These are phyloP conservation scores for Rhorus exstirpatorius DNA, from an alignment of 2,888 invertebrate species.

Conservation along the genomic window DNA sequence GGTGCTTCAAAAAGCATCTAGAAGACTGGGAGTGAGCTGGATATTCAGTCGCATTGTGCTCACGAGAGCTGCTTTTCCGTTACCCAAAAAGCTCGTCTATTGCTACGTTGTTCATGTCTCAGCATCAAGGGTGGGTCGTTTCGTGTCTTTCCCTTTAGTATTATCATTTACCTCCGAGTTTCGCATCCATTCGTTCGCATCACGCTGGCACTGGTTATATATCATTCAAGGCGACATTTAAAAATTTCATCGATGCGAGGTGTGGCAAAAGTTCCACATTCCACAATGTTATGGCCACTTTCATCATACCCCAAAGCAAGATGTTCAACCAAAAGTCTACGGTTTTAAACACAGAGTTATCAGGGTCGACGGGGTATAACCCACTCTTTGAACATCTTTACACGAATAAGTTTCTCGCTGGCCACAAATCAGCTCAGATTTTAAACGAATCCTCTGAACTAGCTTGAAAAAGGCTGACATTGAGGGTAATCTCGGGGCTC, in stretches of 20 bases:
- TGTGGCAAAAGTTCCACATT: background rate
- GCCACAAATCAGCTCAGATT: slow-evolving; percentile 7
- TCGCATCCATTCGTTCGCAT: background rate
- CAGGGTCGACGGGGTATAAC: slow-evolving; percentile 11
- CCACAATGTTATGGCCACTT: background rate
- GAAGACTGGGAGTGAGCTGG: slow-evolving; percentile 14
- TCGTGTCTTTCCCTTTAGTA: slow-evolving; percentile 14
- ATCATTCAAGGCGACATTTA: background rate
- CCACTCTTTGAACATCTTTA: slow-evolving; percentile 24
- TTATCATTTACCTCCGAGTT: background rate
- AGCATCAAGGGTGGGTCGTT: slow-evolving; percentile 50
- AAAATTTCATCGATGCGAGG: slow-evolving; percentile 7
- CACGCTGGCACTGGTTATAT: background rate
- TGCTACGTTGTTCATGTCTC: slow-evolving; percentile 27
- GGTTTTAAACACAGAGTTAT: slow-evolving; percentile 7
- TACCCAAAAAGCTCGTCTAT: slow-evolving; percentile 23
- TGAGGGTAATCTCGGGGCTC: slow-evolving; percentile 56
- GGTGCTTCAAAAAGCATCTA: slow-evolving; percentile 7
- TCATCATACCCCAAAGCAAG: too few species aligned
- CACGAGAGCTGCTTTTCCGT: slow-evolving; percentile 42
- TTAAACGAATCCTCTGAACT: slow-evolving; percentile 36
- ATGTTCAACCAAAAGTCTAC: too few species aligned
- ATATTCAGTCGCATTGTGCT: slow-evolving; percentile 54
- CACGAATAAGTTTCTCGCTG: background rate
- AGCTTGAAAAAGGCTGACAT: slow-evolving; percentile 55